These are phyloP conservation scores for Tiliacea citrago DNA, from an alignment of 2,888 invertebrate genomes.

Conservation along the genomic window DNA sequence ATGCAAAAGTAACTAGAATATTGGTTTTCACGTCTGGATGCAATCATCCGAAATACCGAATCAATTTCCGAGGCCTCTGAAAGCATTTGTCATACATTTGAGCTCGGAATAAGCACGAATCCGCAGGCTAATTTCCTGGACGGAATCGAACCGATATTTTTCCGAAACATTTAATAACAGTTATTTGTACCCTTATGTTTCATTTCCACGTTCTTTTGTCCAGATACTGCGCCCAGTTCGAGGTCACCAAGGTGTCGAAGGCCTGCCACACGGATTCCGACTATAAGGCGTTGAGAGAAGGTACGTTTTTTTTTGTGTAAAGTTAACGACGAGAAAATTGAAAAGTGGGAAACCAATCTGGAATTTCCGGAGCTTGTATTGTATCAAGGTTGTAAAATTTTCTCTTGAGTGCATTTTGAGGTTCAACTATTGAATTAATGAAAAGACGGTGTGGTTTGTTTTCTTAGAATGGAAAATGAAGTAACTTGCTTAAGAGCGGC, in stretches of 20 bases:
- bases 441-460: slow-evolving; percentile 19
- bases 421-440: slow-evolving; percentile 50
- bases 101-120: slow-evolving; percentile 12
- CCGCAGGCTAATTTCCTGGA: slow-evolving; percentile 57
- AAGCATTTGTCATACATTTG: slow-evolving; percentile 20
- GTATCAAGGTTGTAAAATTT: slow-evolving; percentile 45
- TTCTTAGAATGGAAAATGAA: slow-evolving; percentile 9
- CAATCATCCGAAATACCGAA: slow-evolving; percentile 10
- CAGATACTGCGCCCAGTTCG: slow-evolving; percentile 97
- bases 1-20: neutral
- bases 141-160: slow-evolving; percentile 36
- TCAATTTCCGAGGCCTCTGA: slow-evolving; percentile 35
- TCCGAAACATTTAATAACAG: slow-evolving; percentile 40
- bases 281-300: slow-evolving; percentile 94
- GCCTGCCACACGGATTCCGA: slow-evolving; percentile 94
- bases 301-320: slow-evolving; percentile 82
- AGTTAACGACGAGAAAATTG: slow-evolving; percentile 45
- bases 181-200: slow-evolving; percentile 60
- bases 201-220: slow-evolving; percentile 75
- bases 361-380: slow-evolving; percentile 47
- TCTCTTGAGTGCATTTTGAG: slow-evolving; percentile 53
- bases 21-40: neutral
- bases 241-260: slow-evolving; percentile 95
- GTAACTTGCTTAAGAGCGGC: slow-evolving; percentile 15
- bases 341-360: slow-evolving; percentile 58